A percentile compares a stretch with the other conserved stretches of the same genome.
Evolutionary conservation across 1,140 invertebrate species (phyloP).

Genomic region (Drosophila pseudoananassae): DNA sequence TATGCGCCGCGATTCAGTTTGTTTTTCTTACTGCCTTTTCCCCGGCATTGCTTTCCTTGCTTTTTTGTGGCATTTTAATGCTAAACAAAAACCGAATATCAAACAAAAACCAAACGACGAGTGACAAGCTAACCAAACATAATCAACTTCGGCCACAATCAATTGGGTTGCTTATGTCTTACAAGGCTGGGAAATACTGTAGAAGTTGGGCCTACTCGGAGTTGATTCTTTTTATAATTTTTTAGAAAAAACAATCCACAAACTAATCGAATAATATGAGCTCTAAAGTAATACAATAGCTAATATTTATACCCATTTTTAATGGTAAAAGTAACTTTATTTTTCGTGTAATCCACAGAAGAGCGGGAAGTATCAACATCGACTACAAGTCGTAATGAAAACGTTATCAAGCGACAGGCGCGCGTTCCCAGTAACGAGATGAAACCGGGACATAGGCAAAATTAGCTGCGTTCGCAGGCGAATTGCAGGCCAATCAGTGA

Average conservation of each 20-base stretch:
- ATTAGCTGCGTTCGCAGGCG: slow-evolving; percentile 67
- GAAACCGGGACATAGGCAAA: slow-evolving; percentile 43
- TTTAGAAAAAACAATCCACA: too few species aligned
- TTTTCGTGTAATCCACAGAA: not conserved
- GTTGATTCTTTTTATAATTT: not conserved
- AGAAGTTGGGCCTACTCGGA: not conserved
- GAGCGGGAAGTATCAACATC: slow-evolving; percentile 10
- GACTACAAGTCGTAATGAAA: slow-evolving; percentile 53
- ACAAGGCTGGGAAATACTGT: slow-evolving; percentile 26
- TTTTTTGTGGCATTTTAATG: slow-evolving; percentile 69
- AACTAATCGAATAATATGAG: too few species aligned
- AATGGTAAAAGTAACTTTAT: slow-evolving; percentile 6
- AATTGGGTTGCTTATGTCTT: slow-evolving; percentile 67
- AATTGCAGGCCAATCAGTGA: slow-evolving; percentile 65
- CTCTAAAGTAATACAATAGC: too few species aligned
- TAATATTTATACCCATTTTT: not conserved
- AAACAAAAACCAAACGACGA: slow-evolving; percentile 50
- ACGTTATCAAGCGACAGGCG: slow-evolving; percentile 69
- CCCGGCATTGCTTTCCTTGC: slow-evolving; percentile 12
- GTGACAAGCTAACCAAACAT: slow-evolving; percentile 68
- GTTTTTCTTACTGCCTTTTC: slow-evolving; percentile 18
- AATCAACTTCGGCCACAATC: slow-evolving; percentile 65
- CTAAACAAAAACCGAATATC: slow-evolving; percentile 48
- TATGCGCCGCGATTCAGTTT: slow-evolving; percentile 55
- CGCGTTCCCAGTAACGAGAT: slow-evolving; percentile 37